Evolutionary conservation across 2,888 invertebrate genomes (phyloP), one percentile per base, ranked within the genome.

Genomic region (Sarcophaga variegata): DNA sequence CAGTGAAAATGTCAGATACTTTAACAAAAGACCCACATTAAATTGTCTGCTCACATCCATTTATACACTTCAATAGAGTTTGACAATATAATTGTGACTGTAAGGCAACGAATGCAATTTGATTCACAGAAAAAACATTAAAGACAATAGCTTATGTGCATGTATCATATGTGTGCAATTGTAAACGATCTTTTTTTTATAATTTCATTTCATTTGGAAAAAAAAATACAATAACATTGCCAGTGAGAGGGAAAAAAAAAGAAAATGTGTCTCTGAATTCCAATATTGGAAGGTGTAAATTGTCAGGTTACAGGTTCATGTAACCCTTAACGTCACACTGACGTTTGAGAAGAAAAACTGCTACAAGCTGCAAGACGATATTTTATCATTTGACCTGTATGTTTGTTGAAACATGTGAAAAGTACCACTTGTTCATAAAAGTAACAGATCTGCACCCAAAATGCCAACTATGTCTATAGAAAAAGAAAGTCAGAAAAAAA

Each of bases 31-130:
- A 63, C 27, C n/a, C 11, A 37, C n/a, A 72, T 63, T 74, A 72
- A 72, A 64, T 79, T 79, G 74, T 79, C 54, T 63, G 54, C 54
- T 70, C 47, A 75, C 45, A 75, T n/a, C 5, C 47, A 70, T 66
- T 81, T 78, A 81, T 78, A 83, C 75, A 81, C 74, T 78, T 81
- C 81, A 83, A 83, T 83, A 81, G 83, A 75, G 82, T 78, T 78
- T 83, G 83, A 79, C 81, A 83, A 81, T 81, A 83, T 81, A 74
- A 81, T 77, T 79, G 82, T 78, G 77, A 71, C 70, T 81, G 78
- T 17, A 54, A 17, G 54, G 17, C 17, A 49, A 14, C 49, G 49
- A 14, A 49, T 12, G 11, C 3, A 25, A 47, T 17, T 22, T 22
- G 4, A 14, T 49, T 49, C 12, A 14, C 12, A 14, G 49, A 2